Percentiles rank a stretch among this genome's conserved stretches.
Evolutionary conservation across 2,113 vertebrate genomes (phyloP).

Genomic region (Gasterosteus aculeatus): DNA sequence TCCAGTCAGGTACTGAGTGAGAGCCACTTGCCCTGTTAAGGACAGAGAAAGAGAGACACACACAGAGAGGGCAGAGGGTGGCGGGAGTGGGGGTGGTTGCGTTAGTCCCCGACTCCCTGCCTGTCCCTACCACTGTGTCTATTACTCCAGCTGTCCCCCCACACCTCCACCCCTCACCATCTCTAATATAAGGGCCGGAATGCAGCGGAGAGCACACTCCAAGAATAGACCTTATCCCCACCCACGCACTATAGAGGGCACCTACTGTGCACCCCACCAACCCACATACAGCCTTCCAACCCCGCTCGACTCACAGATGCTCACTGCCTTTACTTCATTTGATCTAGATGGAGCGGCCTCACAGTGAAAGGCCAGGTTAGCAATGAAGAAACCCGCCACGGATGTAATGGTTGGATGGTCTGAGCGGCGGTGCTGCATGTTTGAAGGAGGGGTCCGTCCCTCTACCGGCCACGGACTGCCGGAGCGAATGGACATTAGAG

Average conservation of each 20-base stretch:
- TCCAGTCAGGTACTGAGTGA: constrained; percentile 22
- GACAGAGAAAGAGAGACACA: constrained; percentile 36
- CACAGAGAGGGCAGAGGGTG: constrained; percentile 16
- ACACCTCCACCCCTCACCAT: constrained; percentile 9
- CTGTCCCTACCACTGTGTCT: constrained; percentile 35
- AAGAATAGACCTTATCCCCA: constrained; percentile 75
- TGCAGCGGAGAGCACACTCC: constrained; percentile 62
- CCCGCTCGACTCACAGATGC: constrained; percentile 17
- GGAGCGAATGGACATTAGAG: constrained; percentile 8
- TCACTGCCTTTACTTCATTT: constrained; percentile 33
- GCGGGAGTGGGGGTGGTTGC: constrained; percentile 24
- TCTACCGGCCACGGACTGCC: constrained; percentile 15
- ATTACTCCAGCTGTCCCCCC: constrained; percentile 67
- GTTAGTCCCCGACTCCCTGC: constrained; percentile 27
- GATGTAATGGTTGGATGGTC: constrained; percentile 44
- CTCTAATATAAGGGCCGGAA: constrained; percentile 79
- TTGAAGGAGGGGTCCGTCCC: constrained; percentile 26
- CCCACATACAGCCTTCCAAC: constrained; percentile 16
- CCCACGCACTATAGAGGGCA: constrained; percentile 61
- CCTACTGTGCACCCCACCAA: constrained; percentile 19
- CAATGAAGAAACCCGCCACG: constrained; percentile 34
- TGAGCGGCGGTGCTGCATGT: constrained; percentile 44
- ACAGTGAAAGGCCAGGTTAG: constrained; percentile 49
- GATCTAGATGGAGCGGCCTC: constrained; percentile 30
- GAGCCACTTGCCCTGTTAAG: constrained; percentile 61